Base-by-base conservation (phyloP, 2,888 invertebrate species). In the Scotopteryx bipunctaria region DNA sequence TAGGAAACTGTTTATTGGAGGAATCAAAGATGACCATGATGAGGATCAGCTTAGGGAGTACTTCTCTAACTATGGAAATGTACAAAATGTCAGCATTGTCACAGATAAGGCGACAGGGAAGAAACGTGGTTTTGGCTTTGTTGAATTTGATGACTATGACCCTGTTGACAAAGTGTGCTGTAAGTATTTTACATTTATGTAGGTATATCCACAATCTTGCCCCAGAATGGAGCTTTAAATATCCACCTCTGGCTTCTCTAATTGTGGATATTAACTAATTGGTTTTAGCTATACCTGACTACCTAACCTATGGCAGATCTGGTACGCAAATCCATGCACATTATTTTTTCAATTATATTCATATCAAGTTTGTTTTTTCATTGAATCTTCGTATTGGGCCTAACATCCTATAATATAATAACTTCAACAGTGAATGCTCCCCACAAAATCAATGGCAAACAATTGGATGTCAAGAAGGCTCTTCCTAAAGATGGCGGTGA, bases 111-210 rank as follows among this genome's bases (percentile, higher is more conserved):
- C 95, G 56, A 96, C 96, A 0, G 97, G 97, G 44, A 98, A 98
- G 82, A 97, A 96, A 67, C 93, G 98, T 67, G 99, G 99, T 2
- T 99, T 99, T 82, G 98, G 97, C 16, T 99, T 99, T 80, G 95
- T 99, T 25, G 98, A 98, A 80, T 99, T 98, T 80, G 97, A 98
- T 74, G 99, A 99, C 79, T 98, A 98, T 75, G 99, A 99, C 84
- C 95, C 98, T 2, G 99, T 99, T 48, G 99, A 99, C 80, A 99
- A 98, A 92, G 96, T 98, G 78, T 97, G 97, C 73, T 93, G 97
- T 97, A 91, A 95, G 97, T 94, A 71, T 67, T 8, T 32, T 41
- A 40, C 3, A 9, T 38, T 44, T 23, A 23, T 29, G 32, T 46
- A 38, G 14, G 3, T 15, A n/a, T 5, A 37, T 43, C 83, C 88